Base-by-base conservation (phyloP, 2,113 vertebrate species). In the Mesoclemmys tuberculata region DNA sequence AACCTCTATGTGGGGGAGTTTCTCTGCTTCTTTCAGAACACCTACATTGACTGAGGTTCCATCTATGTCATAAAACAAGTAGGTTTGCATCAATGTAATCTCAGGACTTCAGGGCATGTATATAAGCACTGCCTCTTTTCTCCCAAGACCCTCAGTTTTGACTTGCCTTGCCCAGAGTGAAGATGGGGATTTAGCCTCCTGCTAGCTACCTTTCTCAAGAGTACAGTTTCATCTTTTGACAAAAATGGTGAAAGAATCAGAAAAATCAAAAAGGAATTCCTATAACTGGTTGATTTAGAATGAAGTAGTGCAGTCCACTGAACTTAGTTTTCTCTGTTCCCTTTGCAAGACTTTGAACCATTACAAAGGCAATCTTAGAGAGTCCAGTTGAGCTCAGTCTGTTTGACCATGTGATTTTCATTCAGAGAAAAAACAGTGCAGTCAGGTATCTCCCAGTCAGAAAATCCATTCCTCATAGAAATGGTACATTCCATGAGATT, bases 181-280 rank as follows among this genome's bases (percentile, higher is more conserved):
- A 2, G 9, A 18, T 87, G 29, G 10, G 6, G 68, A 80, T 80
- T 95, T 80, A n/a, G 44, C n/a, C 18, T 38, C 19, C 64, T 71
- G 35, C 21, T 35, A 38, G n/a, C 35, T 5, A 71, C 3, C n/a
- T 9, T 9, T 71, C 64, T 71, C 31, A 71, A 19, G 3, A 21
- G 35, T 38, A 71, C 9, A 71, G 35, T 31, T 71, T 38, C n/a
- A 71, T 38, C 64, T 21, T 19, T 71, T 38, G 9, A 71, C 55
- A 22, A 88, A 91, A 51, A 13, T 85, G 54, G 87, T 68, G 87
- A 74, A 58, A 49, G 52, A 85, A 82, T 12, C 56, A 26, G 14
- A 85, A 80, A 88, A 89, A 49, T 78, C 14, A 78, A 91, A 85
- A 10, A 92, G 10, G 84, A 90, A 92, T 5, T 87, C n/a, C 41